Evolutionary conservation across 2,888 invertebrate genomes (phyloP).

Genomic region (Trachelus stipa): DNA sequence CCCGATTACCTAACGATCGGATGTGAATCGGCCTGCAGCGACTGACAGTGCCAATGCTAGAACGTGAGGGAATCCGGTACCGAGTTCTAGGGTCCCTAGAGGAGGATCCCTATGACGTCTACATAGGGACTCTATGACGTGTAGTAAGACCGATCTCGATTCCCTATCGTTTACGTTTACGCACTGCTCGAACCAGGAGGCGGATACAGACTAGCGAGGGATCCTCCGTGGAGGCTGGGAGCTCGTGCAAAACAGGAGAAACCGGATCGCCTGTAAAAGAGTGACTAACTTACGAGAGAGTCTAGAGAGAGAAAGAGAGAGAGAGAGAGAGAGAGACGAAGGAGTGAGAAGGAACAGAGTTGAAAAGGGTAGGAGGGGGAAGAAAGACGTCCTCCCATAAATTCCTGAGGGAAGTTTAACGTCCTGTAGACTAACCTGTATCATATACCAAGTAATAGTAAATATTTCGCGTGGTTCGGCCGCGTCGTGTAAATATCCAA

Average conservation of each 20-base stretch:
- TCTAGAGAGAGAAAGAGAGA: not conserved
- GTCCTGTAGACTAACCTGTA: not conserved
- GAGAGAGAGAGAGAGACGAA: not conserved
- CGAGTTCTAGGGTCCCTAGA: not conserved
- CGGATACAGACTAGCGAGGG: not conserved
- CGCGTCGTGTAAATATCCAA: not conserved
- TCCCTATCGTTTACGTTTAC: not conserved
- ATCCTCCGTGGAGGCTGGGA: slow-evolving; percentile 16
- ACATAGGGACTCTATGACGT: no score
- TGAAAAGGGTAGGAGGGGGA: not conserved
- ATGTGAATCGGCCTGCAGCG: not conserved
- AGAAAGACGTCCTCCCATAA: not conserved
- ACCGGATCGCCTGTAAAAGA: slow-evolving; percentile 31
- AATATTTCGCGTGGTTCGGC: not conserved
- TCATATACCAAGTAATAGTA: not conserved
- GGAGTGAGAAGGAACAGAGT: slow-evolving; percentile 1
- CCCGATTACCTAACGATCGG: not conserved
- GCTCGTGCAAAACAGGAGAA: slow-evolving; percentile 35
- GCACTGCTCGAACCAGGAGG: not conserved
- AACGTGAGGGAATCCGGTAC: not conserved
- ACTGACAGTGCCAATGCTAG: not conserved
- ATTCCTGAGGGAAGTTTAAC: not conserved
- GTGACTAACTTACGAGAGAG: not conserved
- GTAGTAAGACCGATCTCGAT: not conserved
- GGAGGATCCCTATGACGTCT: not conserved